Base-by-base conservation (phyloP, 1,140 invertebrate genomes). In the Patella vulgata region DNA sequence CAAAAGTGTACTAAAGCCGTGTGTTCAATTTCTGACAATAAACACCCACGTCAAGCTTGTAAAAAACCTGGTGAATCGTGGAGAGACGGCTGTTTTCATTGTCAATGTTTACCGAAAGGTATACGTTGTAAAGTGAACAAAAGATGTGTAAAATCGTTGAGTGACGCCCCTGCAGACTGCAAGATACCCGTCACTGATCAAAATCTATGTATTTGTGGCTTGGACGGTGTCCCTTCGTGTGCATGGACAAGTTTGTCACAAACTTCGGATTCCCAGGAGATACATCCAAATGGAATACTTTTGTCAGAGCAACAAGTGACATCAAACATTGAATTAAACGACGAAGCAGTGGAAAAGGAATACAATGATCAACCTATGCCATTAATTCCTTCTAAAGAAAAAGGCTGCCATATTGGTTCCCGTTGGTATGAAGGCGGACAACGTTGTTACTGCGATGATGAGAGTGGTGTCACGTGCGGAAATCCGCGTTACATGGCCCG, bases 381-480 rank as follows among this genome's bases (percentile, higher is more conserved):
- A 11, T 47, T 59, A 39, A 36, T 59, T 14, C 50, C 51, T 36
- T 51, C 36, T 47, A 43, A 47, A 5, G 58, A 59, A 19, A 59
- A 59, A 33, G 25, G 50, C 28, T 59, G 58, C 42, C 58, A 27
- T 1, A 31, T 59, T 17, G 63, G 63, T 5, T 21, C 52, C 0
- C 51, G 63, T 3, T 66, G 63, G 63, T 66, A 66, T 52, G 63
- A 57, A 0, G 63, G 63, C 6, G 53, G 63, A 25, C 53, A 60
- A 14, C 51, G 63, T 1, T 66, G 63, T 21, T 60, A 55, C 39
- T 66, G 63, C 23, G 44, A 59, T 25, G 3, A 12, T 4, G 44
- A 60, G 4, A 52, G 52, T 23, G 27, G 51, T 23, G 59, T 66
- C 50, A 55, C 58, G 6, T 66, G 63, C 28, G 63, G 57, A 0